Evolutionary conservation across 2,113 vertebrate species (phyloP), one percentile per base, ranked within the genome.

Genomic region (Elephantulus edwardii): DNA sequence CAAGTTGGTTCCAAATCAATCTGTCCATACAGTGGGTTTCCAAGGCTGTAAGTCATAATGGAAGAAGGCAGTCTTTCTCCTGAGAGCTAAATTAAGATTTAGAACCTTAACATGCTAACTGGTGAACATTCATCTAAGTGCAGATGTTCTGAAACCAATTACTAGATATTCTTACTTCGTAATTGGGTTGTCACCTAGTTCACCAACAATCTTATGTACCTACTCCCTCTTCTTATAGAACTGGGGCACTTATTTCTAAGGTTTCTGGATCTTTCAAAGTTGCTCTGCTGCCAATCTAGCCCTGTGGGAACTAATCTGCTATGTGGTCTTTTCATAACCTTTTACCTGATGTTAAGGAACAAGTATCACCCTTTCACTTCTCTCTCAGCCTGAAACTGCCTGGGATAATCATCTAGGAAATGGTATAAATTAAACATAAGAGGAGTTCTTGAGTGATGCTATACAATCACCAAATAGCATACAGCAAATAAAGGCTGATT

Each of bases 401-500:
- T 14, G 54, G 52, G 11, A 82, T 26, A 50, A 76, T 12, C 30
- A 70, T 42, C 81, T 64, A 82, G 8, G 44, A 80, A 75, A 78
- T 3, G 6, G n/a, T n/a, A 2, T 24, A 93, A 88, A 71, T 90
- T 83, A 50, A 91, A 1, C 75, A 58, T 56, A 90, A 90, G 83
- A 52, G 20, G 58, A 52, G 83, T 90, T 64, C 62, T 44, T 90
- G 71, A 75, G 50, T 44, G 92, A 71, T 48, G 52, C 77, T n/a
- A 30, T 38, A 58, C 10, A 83, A 50, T 89, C 60, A 93, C 44
- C 38, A 62, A 74, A n/a, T 84, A 94, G 35, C 70, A 87, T 58
- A 83, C 28, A 95, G 80, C 30, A 84, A 95, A 28, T 22, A 88
- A 71, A 80, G 94, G 75, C 5, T 42, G 33, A 90, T 40, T 78